Base-by-base conservation (phyloP, 2,888 invertebrate genomes). In the Leptinotarsa tumamoca region DNA sequence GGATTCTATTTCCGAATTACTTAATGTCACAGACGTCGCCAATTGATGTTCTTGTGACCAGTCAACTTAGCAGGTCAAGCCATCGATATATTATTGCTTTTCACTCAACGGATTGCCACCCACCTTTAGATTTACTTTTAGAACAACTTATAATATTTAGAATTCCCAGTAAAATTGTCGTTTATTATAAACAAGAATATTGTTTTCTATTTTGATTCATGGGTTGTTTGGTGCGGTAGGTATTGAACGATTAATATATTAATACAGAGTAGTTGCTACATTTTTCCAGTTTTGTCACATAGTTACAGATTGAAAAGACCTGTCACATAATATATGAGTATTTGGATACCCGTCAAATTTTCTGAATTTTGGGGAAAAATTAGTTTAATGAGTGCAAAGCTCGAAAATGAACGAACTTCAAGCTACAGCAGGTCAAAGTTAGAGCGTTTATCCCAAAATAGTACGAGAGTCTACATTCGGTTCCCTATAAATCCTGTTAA, bases 91-190 rank as follows among this genome's bases (percentile, higher is more conserved):
- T 82, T 80, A 77, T 79, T 79, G 75, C 78, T 77, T 79, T 75
- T 69, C 66, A 78, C 78, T 82, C 79, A 81, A 82, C 81, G 80
- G 79, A 79, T 82, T 81, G 77, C 82, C 81, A 81, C 82, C 82
- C 81, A 82, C 81, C 80, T 77, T 74, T 75, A 78, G 76, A 76
- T 80, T 80, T 78, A 80, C 79, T 82, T 82, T 80, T 81, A 81
- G 79, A 79, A 76, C 78, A 73, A 73, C 76, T 73, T 74, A 77
- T 78, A 79, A 75, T 79, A 72, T 71, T 73, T 72, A 72, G 71
- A 69, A 76, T 79, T 79, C 72, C 73, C 43, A 67, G 75, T 78
- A 78, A 79, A 75, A 76, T 74, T 77, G 73, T 77, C 75, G 75
- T 74, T 56, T 21, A 58, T 58, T 58, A 15, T 58, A 58, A 58